A percentile compares a stretch with the other conserved stretches of the same genome.
Conservation (phyloP, 2,797 vertebrate genomes). For the Spondyliosoma cantharus region DNA sequence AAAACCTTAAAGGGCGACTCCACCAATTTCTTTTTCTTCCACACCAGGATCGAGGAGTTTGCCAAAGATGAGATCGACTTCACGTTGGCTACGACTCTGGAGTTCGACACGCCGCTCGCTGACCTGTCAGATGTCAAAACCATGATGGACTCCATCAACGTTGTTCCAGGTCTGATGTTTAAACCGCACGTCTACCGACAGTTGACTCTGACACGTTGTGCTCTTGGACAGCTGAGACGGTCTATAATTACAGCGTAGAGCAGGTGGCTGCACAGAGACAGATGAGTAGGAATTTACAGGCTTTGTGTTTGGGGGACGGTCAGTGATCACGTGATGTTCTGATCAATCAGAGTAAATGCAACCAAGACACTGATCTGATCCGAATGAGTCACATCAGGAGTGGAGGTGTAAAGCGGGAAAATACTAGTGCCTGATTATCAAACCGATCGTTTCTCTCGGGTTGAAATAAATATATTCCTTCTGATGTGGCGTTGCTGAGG, state of each 20-base stretch:
- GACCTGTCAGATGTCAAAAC: slow-evolving; percentile 91
- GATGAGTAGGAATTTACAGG: no score
- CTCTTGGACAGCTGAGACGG: not conserved
- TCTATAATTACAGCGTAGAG: not conserved
- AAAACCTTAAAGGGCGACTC: no score
- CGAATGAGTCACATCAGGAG: no score
- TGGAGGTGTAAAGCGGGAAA: no score
- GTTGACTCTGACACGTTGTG: not conserved
- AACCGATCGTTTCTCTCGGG: no score
- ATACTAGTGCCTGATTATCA: no score
- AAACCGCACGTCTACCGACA: not conserved
- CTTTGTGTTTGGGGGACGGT: not conserved
- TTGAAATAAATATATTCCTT: no score
- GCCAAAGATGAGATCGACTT: slow-evolving; percentile 86
- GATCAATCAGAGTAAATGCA: no score
- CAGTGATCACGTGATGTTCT: no score
- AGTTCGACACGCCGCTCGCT: slow-evolving; percentile 85
- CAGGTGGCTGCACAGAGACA: no score
- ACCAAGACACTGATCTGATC: no score
- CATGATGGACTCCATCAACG: slow-evolving; percentile 92
- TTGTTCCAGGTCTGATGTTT: slow-evolving; percentile 87
- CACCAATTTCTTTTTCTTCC: not conserved
- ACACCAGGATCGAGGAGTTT: slow-evolving; percentile 88
- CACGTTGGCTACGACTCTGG: slow-evolving; percentile 82
- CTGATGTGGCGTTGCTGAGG: no score